Base-by-base conservation (phyloP, 2,888 invertebrate genomes). In the Aspidiotus destructor region DNA sequence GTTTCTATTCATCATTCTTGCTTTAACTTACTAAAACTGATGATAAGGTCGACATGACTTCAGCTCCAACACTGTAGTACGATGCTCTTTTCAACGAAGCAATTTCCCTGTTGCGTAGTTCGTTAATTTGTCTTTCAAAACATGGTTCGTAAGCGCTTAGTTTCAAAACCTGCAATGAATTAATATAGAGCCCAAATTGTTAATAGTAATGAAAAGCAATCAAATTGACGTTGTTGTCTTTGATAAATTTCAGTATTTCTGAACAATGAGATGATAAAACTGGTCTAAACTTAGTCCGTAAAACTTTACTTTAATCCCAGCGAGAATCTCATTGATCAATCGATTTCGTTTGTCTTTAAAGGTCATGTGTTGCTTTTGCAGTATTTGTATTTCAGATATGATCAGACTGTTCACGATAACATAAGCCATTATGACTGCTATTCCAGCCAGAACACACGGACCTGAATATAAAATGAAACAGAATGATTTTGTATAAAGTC, bases 121-220 rank as follows among this genome's bases (percentile, higher is more conserved):
- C 78, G 57, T 79, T 74, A 42, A 86, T 80, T 74, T 82, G 81
- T 58, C 81, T 75, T 72, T 81, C 79, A 73, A 84, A 84, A 15
- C 83, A 82, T 28, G 79, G 77, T 74, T 85, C 84, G 84, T 84
- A 84, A 0, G 83, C 84, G 74, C 84, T 84, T 68, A 84, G 74
- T 73, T 84, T 84, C 72, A 84, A 74, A 9, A 82, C 81, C 78
- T 82, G 69, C n/a, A 64, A 28, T 28, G 71, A 71, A 60, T 41
- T 10, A 41, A 57, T 53, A 7, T 28, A 3, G 2, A 54, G 6
- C 55, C 6, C 2, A 16, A 54, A 15, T 16, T 54, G 10, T 16
- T 28, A 28, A 28, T 28, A 28, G 5, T 28, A 3, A 28, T 28
- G 1, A 1, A 28, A 28, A 28, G 1, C 5, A 28, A 28, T 28